A percentile compares a stretch with the other conserved stretches of the same genome.
Evolutionary conservation across 2,113 vertebrate genomes (phyloP).

Genomic region (Entosphenus tridentatus): DNA sequence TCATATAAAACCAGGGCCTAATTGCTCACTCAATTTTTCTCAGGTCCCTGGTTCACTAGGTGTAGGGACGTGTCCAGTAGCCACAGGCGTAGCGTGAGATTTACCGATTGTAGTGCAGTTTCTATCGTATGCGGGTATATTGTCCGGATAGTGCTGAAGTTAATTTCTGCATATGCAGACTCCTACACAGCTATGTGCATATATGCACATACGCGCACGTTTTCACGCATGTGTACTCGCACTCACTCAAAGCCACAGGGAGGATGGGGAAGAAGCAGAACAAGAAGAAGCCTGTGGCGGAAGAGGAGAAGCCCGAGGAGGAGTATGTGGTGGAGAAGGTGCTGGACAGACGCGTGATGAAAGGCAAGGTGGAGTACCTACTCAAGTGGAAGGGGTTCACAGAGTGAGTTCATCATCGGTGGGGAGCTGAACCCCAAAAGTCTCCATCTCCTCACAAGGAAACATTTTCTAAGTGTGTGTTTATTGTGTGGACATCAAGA

Average conservation of each 20-base stretch:
- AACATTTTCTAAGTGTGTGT: no score
- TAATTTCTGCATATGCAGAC: not conserved
- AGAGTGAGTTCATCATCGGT: not conserved
- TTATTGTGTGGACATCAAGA: no score
- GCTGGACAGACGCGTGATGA: conserved; percentile 67
- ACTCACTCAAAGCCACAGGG: conserved; percentile 9
- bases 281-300: conserved; percentile 23
- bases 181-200: not conserved
- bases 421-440: no score
- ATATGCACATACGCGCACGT: not conserved
- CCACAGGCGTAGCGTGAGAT: no score
- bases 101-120: no score
- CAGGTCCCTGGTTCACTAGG: no score
- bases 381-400: conserved; percentile 2
- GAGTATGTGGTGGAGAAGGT: conserved; percentile 91
- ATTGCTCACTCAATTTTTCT: no score
- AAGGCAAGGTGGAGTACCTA: conserved; percentile 13
- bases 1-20: no score
- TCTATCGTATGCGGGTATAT: no score
- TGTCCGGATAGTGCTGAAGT: not conserved
- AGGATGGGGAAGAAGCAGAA: conserved; percentile 86
- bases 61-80: no score
- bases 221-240: no score
- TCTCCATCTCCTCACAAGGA: no score
- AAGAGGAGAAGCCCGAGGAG: conserved; percentile 46